Evolutionary conservation across 2,113 vertebrate species (phyloP).

Genomic region (Himantopus leucocephalus): DNA sequence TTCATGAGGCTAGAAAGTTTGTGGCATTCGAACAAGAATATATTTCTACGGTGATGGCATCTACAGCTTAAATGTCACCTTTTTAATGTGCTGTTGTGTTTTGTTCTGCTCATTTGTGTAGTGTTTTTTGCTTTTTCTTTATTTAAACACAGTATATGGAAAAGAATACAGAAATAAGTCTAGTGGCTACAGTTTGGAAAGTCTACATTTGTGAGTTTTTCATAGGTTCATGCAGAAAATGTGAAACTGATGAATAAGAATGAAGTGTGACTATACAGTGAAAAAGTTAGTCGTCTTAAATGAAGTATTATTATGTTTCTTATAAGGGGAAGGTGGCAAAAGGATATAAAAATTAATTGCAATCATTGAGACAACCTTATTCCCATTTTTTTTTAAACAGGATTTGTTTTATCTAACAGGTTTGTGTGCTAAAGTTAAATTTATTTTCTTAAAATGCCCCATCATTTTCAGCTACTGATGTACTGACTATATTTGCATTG

Average conservation of each 20-base stretch:
- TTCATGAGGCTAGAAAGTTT: background rate
- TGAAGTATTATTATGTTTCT: background rate
- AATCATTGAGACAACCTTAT: background rate
- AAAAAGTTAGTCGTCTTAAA: background rate
- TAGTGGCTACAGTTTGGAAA: constrained; percentile 16
- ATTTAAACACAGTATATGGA: background rate
- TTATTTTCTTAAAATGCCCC: constrained; percentile 33
- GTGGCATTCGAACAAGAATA: background rate
- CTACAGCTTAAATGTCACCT: background rate
- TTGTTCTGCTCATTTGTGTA: constrained; percentile 34
- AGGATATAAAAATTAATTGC: background rate
- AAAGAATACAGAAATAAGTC: constrained; percentile 28
- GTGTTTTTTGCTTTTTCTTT: constrained; percentile 9
- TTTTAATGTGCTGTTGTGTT: constrained; percentile 1
- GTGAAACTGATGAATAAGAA: background rate
- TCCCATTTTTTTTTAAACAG: background rate
- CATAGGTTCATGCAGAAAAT: constrained; percentile 16
- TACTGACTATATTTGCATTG: constrained; percentile 43
- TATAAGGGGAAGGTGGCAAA: background rate
- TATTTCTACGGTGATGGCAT: background rate
- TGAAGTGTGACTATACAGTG: background rate
- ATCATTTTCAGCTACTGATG: constrained; percentile 11
- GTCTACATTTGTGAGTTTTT: constrained; percentile 34
- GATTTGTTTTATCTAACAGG: background rate
- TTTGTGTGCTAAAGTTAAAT: constrained; percentile 22